phyloP scores from a whole-genome alignment of 64 coral and sea anemone species.

The Montipora efflorescens region DNA sequence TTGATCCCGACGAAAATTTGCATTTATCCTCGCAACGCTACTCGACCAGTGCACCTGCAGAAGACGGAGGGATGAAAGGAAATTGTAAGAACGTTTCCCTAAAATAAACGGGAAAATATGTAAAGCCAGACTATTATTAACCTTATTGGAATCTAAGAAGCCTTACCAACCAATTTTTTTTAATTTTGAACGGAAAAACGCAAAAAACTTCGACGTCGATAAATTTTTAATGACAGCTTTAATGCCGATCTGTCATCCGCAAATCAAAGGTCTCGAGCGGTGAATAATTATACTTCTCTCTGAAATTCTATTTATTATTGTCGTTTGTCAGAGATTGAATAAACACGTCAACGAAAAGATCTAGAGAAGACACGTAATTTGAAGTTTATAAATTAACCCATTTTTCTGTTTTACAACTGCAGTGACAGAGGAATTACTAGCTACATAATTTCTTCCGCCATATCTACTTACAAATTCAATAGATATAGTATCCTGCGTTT shows the following conservation, averaged over 20 bases:
- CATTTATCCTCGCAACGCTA: slow-evolving; percentile 3
- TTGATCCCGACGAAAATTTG: slow-evolving; percentile 14
- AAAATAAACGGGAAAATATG: neutral
- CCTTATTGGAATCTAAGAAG: neutral
- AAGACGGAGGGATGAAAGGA: neutral
- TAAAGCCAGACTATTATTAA: neutral
- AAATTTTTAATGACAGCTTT: slow-evolving; percentile 46
- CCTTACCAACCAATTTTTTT: neutral
- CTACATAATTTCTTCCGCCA: neutral
- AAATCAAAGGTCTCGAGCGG: neutral
- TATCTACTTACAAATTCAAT: neutral
- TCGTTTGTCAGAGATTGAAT: neutral
- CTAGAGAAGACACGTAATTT: neutral
- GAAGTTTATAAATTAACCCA: neutral
- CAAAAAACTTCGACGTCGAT: slow-evolving; percentile 44
- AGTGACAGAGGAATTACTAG: neutral
- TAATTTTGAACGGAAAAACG: neutral
- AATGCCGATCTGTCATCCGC: slow-evolving; percentile 31
- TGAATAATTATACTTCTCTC: neutral
- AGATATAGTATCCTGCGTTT: neutral
- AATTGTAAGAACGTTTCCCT: neutral
- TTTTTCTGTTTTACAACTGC: neutral
- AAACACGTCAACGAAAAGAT: neutral
- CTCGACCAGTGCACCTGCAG: slow-evolving; percentile 5
- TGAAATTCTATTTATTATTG: neutral